Evolutionary conservation across 2,888 invertebrate species (phyloP).

Genomic region (Apamea anceps): DNA sequence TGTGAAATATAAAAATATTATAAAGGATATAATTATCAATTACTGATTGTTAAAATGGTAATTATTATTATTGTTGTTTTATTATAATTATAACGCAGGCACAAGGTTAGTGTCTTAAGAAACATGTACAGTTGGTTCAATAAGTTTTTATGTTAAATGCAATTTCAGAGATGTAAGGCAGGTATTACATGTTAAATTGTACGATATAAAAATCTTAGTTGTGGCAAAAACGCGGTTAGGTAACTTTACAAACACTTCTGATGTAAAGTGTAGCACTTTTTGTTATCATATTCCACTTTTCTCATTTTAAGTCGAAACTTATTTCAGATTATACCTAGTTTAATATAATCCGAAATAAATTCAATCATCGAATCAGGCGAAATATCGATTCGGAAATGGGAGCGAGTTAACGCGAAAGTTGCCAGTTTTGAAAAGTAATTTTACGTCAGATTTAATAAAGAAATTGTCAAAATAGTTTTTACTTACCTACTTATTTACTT

Average conservation of each 20-base stretch:
- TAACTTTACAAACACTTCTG: constrained; percentile 20
- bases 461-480: constrained; percentile 37
- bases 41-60: constrained; percentile 7
- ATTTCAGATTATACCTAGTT: constrained; percentile 45
- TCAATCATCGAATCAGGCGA: constrained; percentile 39
- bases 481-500: constrained; percentile 25
- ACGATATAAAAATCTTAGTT: constrained; percentile 11
- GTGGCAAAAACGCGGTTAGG: constrained; percentile 15
- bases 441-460: constrained; percentile 58
- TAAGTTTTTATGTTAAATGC: constrained; percentile 32
- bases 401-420: constrained; percentile 55
- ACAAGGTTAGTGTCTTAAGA: constrained; percentile 41
- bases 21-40: constrained; percentile 16
- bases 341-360: constrained; percentile 55
- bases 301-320: constrained; percentile 24
- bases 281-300: constrained; percentile 30
- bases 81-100: constrained; percentile 26
- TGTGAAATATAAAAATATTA: constrained; percentile 31
- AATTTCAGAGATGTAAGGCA: constrained; percentile 20
- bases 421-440: constrained; percentile 55
- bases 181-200: constrained; percentile 36
- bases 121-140: constrained; percentile 15
- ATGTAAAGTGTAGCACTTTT: constrained; percentile 35
- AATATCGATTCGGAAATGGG: constrained; percentile 48
- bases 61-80: constrained; percentile 33